phyloP scores from a whole-genome alignment of 1,140 invertebrate genomes.

The Ganaspis sp. region DNA sequence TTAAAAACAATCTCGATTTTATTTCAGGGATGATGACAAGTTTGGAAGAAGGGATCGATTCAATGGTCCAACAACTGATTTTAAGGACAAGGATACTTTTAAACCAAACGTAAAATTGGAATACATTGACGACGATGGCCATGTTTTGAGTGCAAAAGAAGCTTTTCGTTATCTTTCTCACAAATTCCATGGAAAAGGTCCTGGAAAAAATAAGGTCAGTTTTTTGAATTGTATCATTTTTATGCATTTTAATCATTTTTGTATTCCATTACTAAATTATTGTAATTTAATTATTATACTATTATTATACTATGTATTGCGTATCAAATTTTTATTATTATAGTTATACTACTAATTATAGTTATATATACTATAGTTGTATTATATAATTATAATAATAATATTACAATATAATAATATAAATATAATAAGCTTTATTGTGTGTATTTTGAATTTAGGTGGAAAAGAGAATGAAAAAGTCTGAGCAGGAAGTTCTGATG shows the following conservation, averaged over 20 bases:
- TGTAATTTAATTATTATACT: too few species aligned
- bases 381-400: too few species aligned
- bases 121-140: constrained; percentile 97
- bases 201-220: constrained; percentile 96
- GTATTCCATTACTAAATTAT: too few species aligned
- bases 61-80: constrained; percentile 91
- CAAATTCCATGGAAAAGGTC: constrained; percentile 99
- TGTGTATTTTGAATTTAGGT: constrained; percentile 64
- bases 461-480: constrained; percentile 97
- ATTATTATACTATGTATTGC: too few species aligned
- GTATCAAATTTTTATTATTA: background rate
- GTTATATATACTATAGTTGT: too few species aligned
- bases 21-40: constrained; percentile 89
- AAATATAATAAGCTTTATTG: too few species aligned
- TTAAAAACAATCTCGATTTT: constrained; percentile 39
- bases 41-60: constrained; percentile 86
- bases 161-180: constrained; percentile 97
- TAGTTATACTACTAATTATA: too few species aligned
- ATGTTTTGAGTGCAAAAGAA: constrained; percentile 94
- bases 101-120: constrained; percentile 97
- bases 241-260: too few species aligned
- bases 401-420: too few species aligned
- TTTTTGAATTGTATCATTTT: too few species aligned
- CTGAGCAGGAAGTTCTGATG: constrained; percentile 96
- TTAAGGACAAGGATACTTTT: constrained; percentile 95